phyloP scores from a whole-genome alignment of 1,140 invertebrate species.

The Panagrolaimus sp. region DNA sequence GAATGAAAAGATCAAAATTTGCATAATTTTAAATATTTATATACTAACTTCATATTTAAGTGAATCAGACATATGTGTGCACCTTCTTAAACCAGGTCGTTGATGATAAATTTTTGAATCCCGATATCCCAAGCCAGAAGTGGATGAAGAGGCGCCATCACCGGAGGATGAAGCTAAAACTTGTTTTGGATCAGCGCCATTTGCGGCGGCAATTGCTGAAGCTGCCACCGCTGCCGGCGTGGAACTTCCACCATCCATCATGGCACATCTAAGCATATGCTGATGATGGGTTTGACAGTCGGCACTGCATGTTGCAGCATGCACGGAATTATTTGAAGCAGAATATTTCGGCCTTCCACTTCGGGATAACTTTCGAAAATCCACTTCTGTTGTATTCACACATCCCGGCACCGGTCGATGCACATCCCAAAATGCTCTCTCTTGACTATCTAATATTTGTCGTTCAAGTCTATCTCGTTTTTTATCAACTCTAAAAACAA shows the following conservation, averaged over 20 bases:
- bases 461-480: constrained; percentile 94
- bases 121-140: background rate
- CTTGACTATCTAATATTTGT: constrained; percentile 96
- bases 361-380: constrained; percentile 74
- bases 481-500: constrained; percentile 80
- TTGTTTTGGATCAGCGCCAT: constrained; percentile 25
- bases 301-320: constrained; percentile 21
- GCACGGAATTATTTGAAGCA: constrained; percentile 40
- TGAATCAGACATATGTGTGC: constrained; percentile 55
- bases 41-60: constrained; percentile 54
- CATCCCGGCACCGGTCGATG: constrained; percentile 96
- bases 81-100: constrained; percentile 51
- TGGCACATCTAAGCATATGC: constrained; percentile 13
- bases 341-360: constrained; percentile 67
- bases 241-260: constrained; percentile 9
- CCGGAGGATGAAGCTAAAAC: constrained; percentile 48
- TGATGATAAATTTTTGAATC: constrained; percentile 31
- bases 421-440: constrained; percentile 98
- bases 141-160: constrained; percentile 2
- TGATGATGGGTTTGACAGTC: constrained; percentile 19
- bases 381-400: constrained; percentile 89
- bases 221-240: constrained; percentile 11
- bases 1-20: constrained; percentile 94
- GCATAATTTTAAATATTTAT: constrained; percentile 70
- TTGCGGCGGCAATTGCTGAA: constrained; percentile 15